phyloP scores from a whole-genome alignment of 2,113 vertebrate genomes.

The Mobula birostris region DNA sequence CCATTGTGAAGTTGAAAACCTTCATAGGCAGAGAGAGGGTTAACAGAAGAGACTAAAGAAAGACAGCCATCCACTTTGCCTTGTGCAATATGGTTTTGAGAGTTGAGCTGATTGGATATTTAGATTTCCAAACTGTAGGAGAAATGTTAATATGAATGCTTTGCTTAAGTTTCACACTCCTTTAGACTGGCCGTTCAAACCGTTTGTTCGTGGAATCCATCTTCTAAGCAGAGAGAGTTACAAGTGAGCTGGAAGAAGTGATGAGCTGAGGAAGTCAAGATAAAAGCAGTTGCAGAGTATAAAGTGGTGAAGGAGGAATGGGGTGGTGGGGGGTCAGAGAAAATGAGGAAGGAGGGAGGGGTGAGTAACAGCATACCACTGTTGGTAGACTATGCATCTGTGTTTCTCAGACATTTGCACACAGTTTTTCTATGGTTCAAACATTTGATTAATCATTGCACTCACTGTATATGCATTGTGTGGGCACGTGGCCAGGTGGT shows the following conservation, averaged over 20 bases:
- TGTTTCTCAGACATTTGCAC: background rate
- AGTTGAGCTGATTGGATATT: background rate
- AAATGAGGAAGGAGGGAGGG: background rate
- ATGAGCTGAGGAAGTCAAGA: background rate
- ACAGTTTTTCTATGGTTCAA: background rate
- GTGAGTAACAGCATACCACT: background rate
- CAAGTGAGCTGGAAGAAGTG: too few species aligned
- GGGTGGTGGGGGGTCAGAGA: background rate
- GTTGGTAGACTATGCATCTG: too few species aligned
- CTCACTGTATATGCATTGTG: background rate
- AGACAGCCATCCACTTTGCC: background rate
- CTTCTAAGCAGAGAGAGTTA: background rate
- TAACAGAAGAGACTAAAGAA: background rate
- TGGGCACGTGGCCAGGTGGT: too few species aligned
- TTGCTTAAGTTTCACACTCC: background rate
- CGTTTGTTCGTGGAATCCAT: background rate
- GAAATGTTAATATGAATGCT: background rate
- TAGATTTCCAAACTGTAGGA: background rate
- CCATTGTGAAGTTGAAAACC: background rate
- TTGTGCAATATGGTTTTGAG: background rate
- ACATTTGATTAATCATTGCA: conserved; percentile 16
- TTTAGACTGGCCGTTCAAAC: background rate
- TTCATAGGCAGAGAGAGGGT: background rate
- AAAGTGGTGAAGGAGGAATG: background rate
- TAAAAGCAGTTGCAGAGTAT: too few species aligned